A percentile compares a stretch with the other conserved stretches of the same genome.
These are phyloP conservation scores for Lumbricus terrestris DNA, from an alignment of 2,888 invertebrate genomes.

Conservation along the genomic window DNA sequence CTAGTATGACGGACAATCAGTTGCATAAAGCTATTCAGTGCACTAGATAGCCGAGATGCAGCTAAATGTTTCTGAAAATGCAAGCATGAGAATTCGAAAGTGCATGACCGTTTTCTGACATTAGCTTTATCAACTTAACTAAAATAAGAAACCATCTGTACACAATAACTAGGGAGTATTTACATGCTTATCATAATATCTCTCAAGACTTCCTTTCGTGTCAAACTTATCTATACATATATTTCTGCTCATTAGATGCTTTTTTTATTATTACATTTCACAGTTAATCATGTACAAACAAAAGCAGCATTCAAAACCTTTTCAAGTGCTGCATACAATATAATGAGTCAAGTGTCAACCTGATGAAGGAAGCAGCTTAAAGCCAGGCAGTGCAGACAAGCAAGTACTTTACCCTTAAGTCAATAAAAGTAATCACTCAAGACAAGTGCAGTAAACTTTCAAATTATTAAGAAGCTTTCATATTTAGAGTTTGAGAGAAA, in stretches of 20 bases:
- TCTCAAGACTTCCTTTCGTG: neutral
- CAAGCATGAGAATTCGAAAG: neutral
- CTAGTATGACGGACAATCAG: neutral
- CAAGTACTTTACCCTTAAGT: neutral
- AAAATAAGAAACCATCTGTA: neutral
- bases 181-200: conserved; percentile 3
- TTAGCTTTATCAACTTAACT: neutral
- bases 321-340: neutral
- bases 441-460: neutral
- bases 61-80: neutral
- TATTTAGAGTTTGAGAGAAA: neutral
- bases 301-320: neutral
- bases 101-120: neutral
- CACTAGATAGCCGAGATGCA: neutral
- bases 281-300: neutral
- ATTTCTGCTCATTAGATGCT: neutral
- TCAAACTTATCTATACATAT: neutral
- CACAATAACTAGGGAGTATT: neutral
- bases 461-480: neutral
- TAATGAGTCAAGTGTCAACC: neutral
- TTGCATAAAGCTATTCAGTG: neutral
- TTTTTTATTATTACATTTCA: neutral
- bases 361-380: neutral
- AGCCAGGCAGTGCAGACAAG: neutral
- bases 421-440: neutral